Conservation (phyloP, 2,113 vertebrate genomes). For the Neogobius melanostomus region DNA sequence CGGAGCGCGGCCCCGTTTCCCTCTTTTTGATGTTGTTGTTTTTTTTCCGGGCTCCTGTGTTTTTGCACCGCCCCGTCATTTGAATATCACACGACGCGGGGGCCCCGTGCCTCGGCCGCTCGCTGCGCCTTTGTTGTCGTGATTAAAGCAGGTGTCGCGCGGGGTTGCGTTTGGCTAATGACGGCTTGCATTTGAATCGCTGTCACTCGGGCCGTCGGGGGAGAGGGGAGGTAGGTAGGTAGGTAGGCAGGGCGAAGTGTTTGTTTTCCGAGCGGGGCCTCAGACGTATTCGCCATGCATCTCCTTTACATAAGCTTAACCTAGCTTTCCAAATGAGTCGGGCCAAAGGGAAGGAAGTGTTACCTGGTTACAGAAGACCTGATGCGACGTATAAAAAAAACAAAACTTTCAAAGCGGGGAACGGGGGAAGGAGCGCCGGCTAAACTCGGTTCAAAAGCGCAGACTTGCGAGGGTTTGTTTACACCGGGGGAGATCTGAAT, state of each 20-base stretch:
- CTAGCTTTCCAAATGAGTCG: conserved; percentile 76
- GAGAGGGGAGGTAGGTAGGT: conserved; percentile 8
- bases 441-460: conserved; percentile 44
- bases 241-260: conserved; percentile 56
- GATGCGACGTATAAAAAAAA: conserved; percentile 13
- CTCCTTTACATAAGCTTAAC: conserved; percentile 81
- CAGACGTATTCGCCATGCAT: conserved; percentile 68
- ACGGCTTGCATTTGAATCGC: conserved; percentile 80
- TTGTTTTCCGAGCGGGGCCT: conserved; percentile 64
- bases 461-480: conserved; percentile 42
- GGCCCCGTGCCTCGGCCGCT: conserved; percentile 71
- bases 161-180: conserved; percentile 78
- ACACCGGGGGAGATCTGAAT: conserved; percentile 5
- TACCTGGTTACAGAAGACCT: conserved; percentile 38
- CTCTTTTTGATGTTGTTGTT: conserved; percentile 81
- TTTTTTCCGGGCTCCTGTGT: conserved; percentile 37
- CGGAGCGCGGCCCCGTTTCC: conserved; percentile 46
- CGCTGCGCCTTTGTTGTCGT: conserved; percentile 78
- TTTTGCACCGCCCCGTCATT: conserved; percentile 76
- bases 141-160: conserved; percentile 81
- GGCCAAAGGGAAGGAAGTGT: conserved; percentile 45
- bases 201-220: conserved; percentile 73
- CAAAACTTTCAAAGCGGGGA: conserved; percentile 29
- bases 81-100: conserved; percentile 78
- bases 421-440: conserved; percentile 23